Percentiles rank a stretch among this genome's conserved stretches.
phyloP scores from a whole-genome alignment of 2,113 vertebrate species.

The Heterotis niloticus region DNA sequence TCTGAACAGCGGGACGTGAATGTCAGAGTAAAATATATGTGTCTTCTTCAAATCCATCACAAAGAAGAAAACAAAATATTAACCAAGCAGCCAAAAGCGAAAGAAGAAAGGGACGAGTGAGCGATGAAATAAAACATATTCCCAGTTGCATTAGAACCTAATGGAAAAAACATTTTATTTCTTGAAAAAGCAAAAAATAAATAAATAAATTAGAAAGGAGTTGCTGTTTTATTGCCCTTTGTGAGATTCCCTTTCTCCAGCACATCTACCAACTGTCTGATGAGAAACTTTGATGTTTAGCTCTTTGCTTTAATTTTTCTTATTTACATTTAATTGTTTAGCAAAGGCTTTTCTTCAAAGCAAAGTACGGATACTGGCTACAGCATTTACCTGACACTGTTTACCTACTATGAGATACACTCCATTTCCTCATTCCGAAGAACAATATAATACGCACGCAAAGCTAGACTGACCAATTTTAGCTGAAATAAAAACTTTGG shows the following conservation, averaged over 20 bases:
- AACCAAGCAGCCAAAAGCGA: conserved; percentile 30
- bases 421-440: too few species aligned
- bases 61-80: conserved; percentile 44
- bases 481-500: too few species aligned
- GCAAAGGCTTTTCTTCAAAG: too few species aligned
- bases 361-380: too few species aligned
- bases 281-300: too few species aligned
- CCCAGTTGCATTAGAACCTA: conserved; percentile 30
- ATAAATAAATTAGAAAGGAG: not conserved
- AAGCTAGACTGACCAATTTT: too few species aligned
- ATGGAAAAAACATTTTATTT: conserved; percentile 40
- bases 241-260: not conserved
- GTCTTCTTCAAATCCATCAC: conserved; percentile 53
- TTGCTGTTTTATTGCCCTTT: not conserved
- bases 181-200: conserved; percentile 1
- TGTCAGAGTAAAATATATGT: conserved; percentile 51
- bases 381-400: too few species aligned
- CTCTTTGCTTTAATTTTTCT: too few species aligned
- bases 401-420: too few species aligned
- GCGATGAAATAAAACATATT: conserved; percentile 31
- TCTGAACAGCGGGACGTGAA: conserved; percentile 47
- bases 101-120: conserved; percentile 36
- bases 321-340: too few species aligned
- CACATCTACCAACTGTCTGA: not conserved
- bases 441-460: too few species aligned